phyloP scores from a whole-genome alignment of 2,797 vertebrate species.

The Poliocrania exsul region DNA sequence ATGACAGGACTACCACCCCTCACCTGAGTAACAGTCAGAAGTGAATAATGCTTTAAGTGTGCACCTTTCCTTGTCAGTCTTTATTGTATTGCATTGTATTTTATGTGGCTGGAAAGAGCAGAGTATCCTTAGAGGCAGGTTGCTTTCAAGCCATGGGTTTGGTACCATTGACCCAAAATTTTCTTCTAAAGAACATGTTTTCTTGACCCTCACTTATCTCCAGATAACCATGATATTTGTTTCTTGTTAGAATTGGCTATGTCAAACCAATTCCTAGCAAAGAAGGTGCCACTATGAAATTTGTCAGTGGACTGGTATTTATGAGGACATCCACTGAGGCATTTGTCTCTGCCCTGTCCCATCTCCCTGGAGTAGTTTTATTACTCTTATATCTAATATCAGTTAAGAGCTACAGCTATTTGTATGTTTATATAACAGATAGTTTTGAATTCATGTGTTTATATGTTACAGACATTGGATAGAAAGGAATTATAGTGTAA shows the following conservation, averaged over 20 bases:
- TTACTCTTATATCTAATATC: background rate
- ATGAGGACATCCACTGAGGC: background rate
- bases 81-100: background rate
- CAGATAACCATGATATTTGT: background rate
- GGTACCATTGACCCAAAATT: background rate
- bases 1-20: background rate
- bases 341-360: background rate
- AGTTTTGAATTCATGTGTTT: background rate
- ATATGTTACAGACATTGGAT: rapidly evolving
- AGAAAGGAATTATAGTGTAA: background rate
- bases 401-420: background rate
- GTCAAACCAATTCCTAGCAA: background rate
- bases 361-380: background rate
- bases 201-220: background rate
- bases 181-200: background rate
- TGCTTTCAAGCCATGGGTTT: background rate
- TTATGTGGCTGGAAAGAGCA: background rate
- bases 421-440: background rate
- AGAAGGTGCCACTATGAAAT: background rate
- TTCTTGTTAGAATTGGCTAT: background rate
- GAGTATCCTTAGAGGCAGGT: background rate
- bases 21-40: background rate
- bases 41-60: background rate
- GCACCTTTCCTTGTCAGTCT: background rate
- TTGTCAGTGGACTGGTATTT: background rate